phyloP scores from a whole-genome alignment of 2,113 vertebrate genomes.

The Picathartes gymnocephalus region DNA sequence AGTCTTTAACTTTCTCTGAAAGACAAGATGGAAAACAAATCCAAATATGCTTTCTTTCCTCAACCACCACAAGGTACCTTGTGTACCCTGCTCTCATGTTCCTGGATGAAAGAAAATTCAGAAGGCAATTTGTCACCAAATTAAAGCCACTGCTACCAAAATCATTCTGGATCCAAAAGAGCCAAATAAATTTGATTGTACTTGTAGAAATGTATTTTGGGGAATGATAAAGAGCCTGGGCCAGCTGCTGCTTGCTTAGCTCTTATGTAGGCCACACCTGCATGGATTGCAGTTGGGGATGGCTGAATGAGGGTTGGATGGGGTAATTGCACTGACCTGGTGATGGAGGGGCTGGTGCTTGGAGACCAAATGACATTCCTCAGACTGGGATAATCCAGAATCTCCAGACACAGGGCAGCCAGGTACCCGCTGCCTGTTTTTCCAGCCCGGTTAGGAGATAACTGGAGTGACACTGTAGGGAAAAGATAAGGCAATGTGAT shows the following conservation, averaged over 20 bases:
- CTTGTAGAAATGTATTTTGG: neutral
- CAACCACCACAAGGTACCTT: neutral
- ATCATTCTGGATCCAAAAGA: neutral
- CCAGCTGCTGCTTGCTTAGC: neutral
- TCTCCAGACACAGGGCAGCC: rapidly evolving
- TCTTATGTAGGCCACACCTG: neutral
- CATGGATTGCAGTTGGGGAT: neutral
- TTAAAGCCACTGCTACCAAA: neutral
- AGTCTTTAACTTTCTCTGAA: neutral
- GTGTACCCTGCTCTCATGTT: neutral
- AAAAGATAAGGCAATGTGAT: neutral
- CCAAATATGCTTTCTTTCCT: neutral
- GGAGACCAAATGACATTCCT: neutral
- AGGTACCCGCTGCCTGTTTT: neutral
- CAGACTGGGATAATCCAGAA: neutral
- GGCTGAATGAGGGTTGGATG: neutral
- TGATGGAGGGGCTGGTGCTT: neutral
- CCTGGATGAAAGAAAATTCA: slow-evolving; percentile 1
- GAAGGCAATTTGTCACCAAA: neutral
- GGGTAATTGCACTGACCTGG: neutral
- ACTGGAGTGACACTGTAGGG: neutral
- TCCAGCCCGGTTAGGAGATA: neutral
- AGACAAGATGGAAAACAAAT: neutral
- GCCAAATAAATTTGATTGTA: neutral
- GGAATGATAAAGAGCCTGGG: neutral